phyloP scores from a whole-genome alignment of 2,113 vertebrate species.

The Bambusicola thoracicus region DNA sequence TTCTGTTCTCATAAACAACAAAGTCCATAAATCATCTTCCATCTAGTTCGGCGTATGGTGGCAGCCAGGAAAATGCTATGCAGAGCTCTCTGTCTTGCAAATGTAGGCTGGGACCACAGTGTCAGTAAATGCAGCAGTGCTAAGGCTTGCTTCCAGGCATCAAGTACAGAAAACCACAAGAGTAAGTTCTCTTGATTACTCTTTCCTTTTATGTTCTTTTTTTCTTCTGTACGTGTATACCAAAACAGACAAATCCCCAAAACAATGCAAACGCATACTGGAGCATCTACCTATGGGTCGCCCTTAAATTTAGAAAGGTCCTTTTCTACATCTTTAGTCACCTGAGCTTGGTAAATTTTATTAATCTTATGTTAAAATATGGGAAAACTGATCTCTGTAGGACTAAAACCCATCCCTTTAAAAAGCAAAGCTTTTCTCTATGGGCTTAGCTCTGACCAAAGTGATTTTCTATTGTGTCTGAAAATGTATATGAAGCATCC shows the following conservation, averaged over 20 bases:
- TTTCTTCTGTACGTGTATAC: neutral
- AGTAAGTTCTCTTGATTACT: neutral
- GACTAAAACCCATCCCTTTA: neutral
- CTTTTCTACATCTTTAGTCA: neutral
- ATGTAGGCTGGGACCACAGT: neutral
- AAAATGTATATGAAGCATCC: neutral
- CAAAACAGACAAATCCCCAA: neutral
- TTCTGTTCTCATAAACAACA: neutral
- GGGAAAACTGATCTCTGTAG: neutral
- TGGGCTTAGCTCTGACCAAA: neutral
- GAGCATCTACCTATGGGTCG: neutral
- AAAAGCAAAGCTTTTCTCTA: neutral
- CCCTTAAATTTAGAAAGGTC: neutral
- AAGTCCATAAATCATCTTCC: conserved; percentile 45
- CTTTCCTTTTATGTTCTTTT: neutral
- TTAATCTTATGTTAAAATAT: neutral
- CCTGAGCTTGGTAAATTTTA: neutral
- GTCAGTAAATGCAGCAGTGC: neutral
- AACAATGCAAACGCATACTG: fast-evolving
- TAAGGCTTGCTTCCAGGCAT: neutral
- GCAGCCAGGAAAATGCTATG: neutral
- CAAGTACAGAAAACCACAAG: neutral
- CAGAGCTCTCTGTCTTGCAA: conserved; percentile 12
- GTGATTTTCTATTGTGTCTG: neutral
- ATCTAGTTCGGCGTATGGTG: neutral